Evolutionary conservation across 2,797 vertebrate genomes (phyloP).

Genomic region (Scolopax rusticola): DNA sequence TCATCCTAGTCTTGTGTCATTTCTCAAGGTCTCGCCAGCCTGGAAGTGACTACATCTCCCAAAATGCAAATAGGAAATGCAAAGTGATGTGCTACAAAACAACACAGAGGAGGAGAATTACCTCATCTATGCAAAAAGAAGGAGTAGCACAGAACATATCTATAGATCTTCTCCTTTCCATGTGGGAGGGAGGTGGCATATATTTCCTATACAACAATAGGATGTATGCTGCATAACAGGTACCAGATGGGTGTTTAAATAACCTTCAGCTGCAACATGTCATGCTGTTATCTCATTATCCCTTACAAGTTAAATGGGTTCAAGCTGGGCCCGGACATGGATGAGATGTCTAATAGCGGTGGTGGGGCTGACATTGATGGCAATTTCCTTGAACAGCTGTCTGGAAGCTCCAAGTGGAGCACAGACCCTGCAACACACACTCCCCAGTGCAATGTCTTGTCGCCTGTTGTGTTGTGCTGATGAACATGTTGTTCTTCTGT

Average conservation of each 20-base stretch:
- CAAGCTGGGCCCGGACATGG: constrained; percentile 63
- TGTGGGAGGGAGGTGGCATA: constrained; percentile 62
- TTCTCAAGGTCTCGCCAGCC: background rate
- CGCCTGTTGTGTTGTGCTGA: background rate
- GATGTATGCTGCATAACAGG: constrained; percentile 66
- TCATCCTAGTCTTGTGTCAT: background rate
- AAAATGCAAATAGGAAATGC: background rate
- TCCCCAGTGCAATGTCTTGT: background rate
- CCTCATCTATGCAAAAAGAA: constrained; percentile 1
- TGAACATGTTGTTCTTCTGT: background rate
- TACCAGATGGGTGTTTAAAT: constrained; percentile 70
- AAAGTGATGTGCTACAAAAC: background rate
- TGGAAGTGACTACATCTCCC: background rate
- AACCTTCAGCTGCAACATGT: constrained; percentile 69
- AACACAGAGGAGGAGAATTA: background rate
- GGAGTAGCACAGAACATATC: background rate
- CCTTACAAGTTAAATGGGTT: constrained; percentile 64
- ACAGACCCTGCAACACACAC: background rate
- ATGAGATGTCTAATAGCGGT: constrained; percentile 45
- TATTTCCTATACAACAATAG: constrained; percentile 70
- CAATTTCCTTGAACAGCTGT: constrained; percentile 70
- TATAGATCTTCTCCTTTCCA: constrained; percentile 33
- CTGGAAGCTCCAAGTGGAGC: constrained; percentile 63
- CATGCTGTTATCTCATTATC: constrained; percentile 72
- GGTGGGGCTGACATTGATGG: constrained; percentile 64